Evolutionary conservation across 2,888 invertebrate species (phyloP), one percentile per base, ranked within the genome.

Genomic region (Cephus pygmeus): DNA sequence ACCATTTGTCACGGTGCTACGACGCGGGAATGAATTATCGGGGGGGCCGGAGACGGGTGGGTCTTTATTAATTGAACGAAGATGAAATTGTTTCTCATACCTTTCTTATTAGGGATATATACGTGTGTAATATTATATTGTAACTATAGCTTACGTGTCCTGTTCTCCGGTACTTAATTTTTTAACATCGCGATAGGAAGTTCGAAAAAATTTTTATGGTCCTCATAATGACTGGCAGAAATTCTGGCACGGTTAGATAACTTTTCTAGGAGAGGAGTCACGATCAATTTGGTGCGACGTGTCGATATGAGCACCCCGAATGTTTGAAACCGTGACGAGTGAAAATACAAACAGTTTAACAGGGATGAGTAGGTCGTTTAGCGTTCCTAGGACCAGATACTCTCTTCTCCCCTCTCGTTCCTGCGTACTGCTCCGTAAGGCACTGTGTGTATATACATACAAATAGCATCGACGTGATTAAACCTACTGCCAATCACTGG

Each of bases 331-430:
- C 88, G 88, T 90, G 90, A 89, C 89, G 89, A 90, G 89, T 89
- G 88, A 89, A 89, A 90, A 90, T 90, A 89, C 88, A 90, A 89
- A 89, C 89, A 89, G 87, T 89, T 89, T 90, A 89, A 89, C 88
- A 85, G 87, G 88, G 88, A 89, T 90, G 90, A 90, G 88, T 89
- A 87, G 88, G 88, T 86, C 89, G 85, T 88, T 90, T 87, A 87
- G 81, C 85, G 88, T 89, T 85, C 81, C 82, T 80, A 79, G 76
- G 83, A 81, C 81, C 82, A 76, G 80, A 79, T 82, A 76, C 73
- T 74, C 69, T 75, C 69, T 77, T 78, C 36, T 69, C 30, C 69
- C 6, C 69, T 15, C 73, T n/a, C 73, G 34, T 40, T 35, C 35
- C 35, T 23, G 34, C 69, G 33, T 77, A 40, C 56, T 73, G 15